Percentiles rank a stretch among this genome's conserved stretches.
Conservation (phyloP, 2,888 invertebrate species). For the Metallyticus violacea region DNA sequence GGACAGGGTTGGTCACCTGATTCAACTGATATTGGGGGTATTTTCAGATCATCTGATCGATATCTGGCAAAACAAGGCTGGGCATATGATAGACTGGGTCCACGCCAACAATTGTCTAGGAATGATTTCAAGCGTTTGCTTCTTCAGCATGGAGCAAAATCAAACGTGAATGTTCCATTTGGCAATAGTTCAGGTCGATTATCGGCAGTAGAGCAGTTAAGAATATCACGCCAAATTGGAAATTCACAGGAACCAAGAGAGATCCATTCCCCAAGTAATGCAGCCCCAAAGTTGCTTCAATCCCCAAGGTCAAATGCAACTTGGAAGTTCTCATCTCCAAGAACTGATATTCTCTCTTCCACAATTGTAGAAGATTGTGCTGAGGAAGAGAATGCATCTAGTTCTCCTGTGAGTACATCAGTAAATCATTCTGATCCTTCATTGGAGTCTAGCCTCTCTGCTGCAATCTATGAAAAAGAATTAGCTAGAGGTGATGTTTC, state of each 20-base stretch:
- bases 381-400: slow-evolving; percentile 67
- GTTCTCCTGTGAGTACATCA: slow-evolving; percentile 5
- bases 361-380: slow-evolving; percentile 81
- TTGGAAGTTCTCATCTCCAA: slow-evolving; percentile 70
- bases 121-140: slow-evolving; percentile 80
- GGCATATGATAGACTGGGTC: slow-evolving; percentile 43
- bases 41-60: slow-evolving; percentile 6
- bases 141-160: slow-evolving; percentile 62
- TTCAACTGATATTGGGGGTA: slow-evolving; percentile 34
- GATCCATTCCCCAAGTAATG: slow-evolving; percentile 56
- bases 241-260: slow-evolving; percentile 29
- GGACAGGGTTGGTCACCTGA: slow-evolving; percentile 65
- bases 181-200: slow-evolving; percentile 49
- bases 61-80: slow-evolving; percentile 45
- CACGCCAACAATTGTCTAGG: slow-evolving; percentile 67
- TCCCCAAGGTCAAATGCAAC: slow-evolving; percentile 56
- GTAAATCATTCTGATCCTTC: background rate
- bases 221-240: slow-evolving; percentile 53
- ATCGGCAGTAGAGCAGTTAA: slow-evolving; percentile 77
- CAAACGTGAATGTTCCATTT: slow-evolving; percentile 43
- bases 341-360: slow-evolving; percentile 80
- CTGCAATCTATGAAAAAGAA: background rate
- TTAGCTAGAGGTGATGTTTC: background rate
- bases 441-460: background rate
- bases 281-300: slow-evolving; percentile 57